Conservation (phyloP, 2,797 vertebrate species). For the Tokudaia muenninki region DNA sequence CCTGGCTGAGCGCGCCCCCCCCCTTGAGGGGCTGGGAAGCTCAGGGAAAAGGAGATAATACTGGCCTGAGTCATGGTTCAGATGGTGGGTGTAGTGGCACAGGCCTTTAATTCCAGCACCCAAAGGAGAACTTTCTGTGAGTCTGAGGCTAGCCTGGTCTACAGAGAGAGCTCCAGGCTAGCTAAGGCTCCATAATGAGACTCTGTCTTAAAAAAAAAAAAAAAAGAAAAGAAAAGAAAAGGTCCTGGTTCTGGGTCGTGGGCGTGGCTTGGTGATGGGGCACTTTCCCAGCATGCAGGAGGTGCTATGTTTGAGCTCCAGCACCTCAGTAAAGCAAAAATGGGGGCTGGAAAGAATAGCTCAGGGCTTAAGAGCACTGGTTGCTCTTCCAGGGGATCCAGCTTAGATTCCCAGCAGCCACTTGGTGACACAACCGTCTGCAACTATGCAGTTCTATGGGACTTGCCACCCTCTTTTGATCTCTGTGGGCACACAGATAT, state of each 20-base stretch:
- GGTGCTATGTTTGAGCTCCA: background rate
- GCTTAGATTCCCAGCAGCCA: background rate
- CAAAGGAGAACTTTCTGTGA: background rate
- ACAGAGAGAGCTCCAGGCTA: background rate
- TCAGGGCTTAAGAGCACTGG: background rate
- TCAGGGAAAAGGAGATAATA: background rate
- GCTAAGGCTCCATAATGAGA: background rate
- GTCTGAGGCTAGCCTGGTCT: background rate
- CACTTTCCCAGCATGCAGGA: background rate
- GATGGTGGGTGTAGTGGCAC: background rate
- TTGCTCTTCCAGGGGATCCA: background rate
- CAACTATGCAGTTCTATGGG: background rate
- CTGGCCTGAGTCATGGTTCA: background rate
- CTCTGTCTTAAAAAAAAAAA: background rate
- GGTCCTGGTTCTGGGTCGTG: background rate
- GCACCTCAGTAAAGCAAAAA: background rate
- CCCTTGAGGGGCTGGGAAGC: background rate
- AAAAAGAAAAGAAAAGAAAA: accelerated
- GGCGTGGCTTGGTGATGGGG: background rate
- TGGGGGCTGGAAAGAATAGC: background rate
- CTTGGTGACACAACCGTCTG: background rate
- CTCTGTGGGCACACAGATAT: background rate
- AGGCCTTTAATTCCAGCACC: background rate
- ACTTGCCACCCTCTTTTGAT: background rate
- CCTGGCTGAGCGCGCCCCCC: background rate